Percentiles rank a stretch among this genome's conserved stretches.
Evolutionary conservation across 2,888 invertebrate genomes (phyloP).

Genomic region (Ectropis crepuscularia): DNA sequence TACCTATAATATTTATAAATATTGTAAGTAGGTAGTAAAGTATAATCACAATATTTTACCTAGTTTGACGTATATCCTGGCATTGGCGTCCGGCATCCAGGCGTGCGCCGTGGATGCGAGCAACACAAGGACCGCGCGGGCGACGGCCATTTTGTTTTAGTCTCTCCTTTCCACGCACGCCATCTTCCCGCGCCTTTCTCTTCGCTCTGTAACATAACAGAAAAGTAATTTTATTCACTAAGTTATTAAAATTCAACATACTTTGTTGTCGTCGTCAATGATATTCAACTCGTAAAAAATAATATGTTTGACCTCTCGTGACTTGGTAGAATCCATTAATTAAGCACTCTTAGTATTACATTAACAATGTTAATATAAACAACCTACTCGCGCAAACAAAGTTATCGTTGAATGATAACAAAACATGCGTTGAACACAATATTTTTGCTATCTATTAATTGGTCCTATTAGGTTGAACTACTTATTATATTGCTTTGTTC

Average conservation of each 20-base stretch:
- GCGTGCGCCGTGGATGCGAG: constrained; percentile 85
- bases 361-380: constrained; percentile 10
- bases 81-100: constrained; percentile 90
- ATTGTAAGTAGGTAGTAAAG: too few species aligned
- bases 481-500: constrained; percentile 10
- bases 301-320: constrained; percentile 11
- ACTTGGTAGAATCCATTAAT: constrained; percentile 12
- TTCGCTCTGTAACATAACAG: constrained; percentile 64
- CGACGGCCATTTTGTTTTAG: constrained; percentile 78
- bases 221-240: constrained; percentile 15
- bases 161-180: constrained; percentile 70
- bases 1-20: too few species aligned
- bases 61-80: constrained; percentile 87
- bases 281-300: constrained; percentile 2
- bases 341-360: constrained; percentile 8
- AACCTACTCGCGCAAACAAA: constrained; percentile 18
- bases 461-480: constrained; percentile 5
- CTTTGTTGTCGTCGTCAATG: neutral
- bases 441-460: constrained; percentile 25
- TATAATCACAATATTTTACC: constrained; percentile 68
- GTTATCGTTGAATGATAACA: constrained; percentile 31
- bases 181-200: constrained; percentile 63
- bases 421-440: constrained; percentile 23
- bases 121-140: constrained; percentile 83
- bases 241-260: neutral